Conservation (phyloP, 1,140 invertebrate genomes). For the Bombus superbus region DNA sequence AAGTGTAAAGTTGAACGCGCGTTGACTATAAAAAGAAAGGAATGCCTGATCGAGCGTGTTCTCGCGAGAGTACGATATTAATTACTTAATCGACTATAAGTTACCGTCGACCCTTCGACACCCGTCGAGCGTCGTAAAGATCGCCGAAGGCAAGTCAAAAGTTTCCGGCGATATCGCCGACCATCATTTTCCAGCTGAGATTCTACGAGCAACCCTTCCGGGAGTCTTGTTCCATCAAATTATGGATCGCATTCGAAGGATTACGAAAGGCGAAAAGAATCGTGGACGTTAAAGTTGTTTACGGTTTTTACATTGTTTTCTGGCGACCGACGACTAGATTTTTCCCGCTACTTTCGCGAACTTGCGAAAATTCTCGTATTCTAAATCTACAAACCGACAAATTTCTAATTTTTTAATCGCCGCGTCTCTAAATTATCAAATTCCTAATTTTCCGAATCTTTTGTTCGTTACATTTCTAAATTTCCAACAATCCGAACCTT, state of each 20-base stretch:
- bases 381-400: no score
- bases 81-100: conserved; percentile 33
- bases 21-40: not conserved
- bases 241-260: conserved; percentile 16
- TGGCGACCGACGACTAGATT: not conserved
- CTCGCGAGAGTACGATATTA: not conserved
- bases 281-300: conserved; percentile 20
- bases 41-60: not conserved
- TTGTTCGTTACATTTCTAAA: no score
- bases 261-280: not conserved
- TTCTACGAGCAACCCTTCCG: not conserved
- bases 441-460: no score
- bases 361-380: no score
- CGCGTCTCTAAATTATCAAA: no score
- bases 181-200: conserved; percentile 12
- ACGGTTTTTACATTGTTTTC: not conserved
- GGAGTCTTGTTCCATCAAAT: not conserved
- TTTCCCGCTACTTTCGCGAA: not conserved
- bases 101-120: not conserved
- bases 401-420: no score
- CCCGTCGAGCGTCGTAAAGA: conserved; percentile 5
- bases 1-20: not conserved
- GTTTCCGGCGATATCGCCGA: not conserved
- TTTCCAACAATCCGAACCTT: no score
- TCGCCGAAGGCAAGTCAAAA: not conserved